These are phyloP conservation scores for Artibeus jamaicensis DNA, from an alignment of 2,797 vertebrate genomes.

Conservation along the genomic window DNA sequence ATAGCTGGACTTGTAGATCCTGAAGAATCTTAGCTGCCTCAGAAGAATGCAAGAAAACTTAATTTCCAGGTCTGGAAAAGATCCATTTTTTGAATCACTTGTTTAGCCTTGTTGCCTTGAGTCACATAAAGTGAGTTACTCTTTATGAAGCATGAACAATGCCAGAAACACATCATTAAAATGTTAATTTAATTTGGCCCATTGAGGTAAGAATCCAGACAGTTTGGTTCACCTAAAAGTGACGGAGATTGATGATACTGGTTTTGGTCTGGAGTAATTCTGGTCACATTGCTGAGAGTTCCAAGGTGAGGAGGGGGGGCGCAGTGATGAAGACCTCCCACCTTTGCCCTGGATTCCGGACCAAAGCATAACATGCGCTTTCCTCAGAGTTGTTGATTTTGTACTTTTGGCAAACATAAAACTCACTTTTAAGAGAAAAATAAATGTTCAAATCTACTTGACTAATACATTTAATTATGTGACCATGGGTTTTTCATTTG, in stretches of 20 bases:
- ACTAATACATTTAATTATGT: not conserved
- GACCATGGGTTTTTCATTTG: slow-evolving; percentile 8
- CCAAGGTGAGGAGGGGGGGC: not conserved
- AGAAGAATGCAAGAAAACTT: slow-evolving; percentile 40
- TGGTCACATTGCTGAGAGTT: not conserved
- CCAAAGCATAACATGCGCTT: not conserved
- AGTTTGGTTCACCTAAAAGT: not conserved
- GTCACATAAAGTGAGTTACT: slow-evolving; percentile 53
- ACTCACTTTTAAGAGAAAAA: slow-evolving; percentile 18
- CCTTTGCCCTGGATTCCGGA: not conserved
- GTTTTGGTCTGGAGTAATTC: slow-evolving; percentile 1
- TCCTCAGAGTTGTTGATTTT: not conserved
- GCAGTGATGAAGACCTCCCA: not conserved
- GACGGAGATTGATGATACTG: not conserved
- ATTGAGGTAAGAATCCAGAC: slow-evolving; percentile 44
- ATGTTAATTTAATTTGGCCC: slow-evolving; percentile 49
- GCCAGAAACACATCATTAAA: slow-evolving; percentile 56
- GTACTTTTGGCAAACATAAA: slow-evolving; percentile 1
- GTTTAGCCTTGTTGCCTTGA: slow-evolving; percentile 52
- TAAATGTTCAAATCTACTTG: slow-evolving; percentile 35
- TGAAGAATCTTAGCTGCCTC: slow-evolving; percentile 35
- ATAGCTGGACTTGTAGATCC: not conserved
- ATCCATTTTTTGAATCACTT: slow-evolving; percentile 5
- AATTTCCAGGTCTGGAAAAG: slow-evolving; percentile 45
- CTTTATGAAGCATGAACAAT: slow-evolving; percentile 60